Conservation (phyloP, 2,113 vertebrate species). For the Dermatemys mawii region DNA sequence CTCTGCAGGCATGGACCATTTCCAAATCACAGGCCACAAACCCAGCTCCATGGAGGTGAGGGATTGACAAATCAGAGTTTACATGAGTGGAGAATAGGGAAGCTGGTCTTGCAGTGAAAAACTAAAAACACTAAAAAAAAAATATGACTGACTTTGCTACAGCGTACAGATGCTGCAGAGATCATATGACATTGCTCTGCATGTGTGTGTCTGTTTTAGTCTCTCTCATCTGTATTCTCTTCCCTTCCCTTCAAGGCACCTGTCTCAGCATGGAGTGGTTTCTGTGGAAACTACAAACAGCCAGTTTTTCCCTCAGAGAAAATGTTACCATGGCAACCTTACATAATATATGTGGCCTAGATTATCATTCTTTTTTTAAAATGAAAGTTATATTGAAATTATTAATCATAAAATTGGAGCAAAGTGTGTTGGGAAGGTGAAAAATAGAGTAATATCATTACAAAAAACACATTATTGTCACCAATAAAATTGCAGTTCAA, state of each 20-base stretch:
- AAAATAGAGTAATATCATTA: neutral
- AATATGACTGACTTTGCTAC: neutral
- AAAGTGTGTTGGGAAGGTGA: neutral
- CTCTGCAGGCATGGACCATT: conserved; percentile 48
- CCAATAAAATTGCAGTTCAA: neutral
- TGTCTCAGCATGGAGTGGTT: conserved; percentile 76
- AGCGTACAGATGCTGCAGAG: neutral
- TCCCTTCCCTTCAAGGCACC: conserved; percentile 67
- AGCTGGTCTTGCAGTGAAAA: conserved; percentile 1
- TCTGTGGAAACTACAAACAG: conserved; percentile 75
- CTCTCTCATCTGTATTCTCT: conserved; percentile 64
- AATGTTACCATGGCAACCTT: conserved; percentile 74
- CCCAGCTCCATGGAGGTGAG: conserved; percentile 18
- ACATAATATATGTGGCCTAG: conserved; percentile 68
- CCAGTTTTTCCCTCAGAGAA: conserved; percentile 37
- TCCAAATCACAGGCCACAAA: conserved; percentile 46
- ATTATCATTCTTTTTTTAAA: conserved; percentile 34
- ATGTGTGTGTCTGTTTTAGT: neutral
- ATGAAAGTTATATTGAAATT: conserved; percentile 45
- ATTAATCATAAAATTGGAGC: conserved; percentile 31
- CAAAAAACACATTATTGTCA: neutral
- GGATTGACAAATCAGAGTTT: neutral
- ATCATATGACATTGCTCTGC: neutral
- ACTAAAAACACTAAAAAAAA: conserved; percentile 1
- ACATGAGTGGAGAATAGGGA: neutral